These are phyloP conservation scores for Lates japonicus DNA, from an alignment of 2,797 vertebrate genomes.

Conservation along the genomic window DNA sequence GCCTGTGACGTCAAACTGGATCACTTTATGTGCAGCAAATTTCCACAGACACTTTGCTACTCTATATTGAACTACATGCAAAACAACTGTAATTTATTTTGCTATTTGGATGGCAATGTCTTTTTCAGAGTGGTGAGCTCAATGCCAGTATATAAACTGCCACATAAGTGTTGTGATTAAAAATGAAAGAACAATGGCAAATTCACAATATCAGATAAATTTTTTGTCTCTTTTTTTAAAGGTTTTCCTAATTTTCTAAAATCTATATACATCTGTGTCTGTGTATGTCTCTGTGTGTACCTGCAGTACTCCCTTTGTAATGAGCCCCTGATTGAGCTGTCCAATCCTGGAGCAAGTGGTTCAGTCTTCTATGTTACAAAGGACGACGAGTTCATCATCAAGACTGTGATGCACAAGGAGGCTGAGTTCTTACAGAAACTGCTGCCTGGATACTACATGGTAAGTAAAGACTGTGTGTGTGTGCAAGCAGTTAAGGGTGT, in stretches of 20 bases:
- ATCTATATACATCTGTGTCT: background rate
- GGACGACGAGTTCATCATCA: conserved; percentile 99
- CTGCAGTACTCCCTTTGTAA: conserved; percentile 96
- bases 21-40: background rate
- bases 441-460: conserved; percentile 99
- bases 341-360: conserved; percentile 97
- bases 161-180: background rate
- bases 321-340: conserved; percentile 96
- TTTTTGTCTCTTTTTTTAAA: background rate
- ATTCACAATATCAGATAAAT: background rate
- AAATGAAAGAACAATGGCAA: background rate
- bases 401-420: conserved; percentile 99
- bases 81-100: background rate
- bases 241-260: conserved; percentile 1
- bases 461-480: conserved; percentile 39
- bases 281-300: conserved; percentile 1
- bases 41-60: background rate
- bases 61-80: background rate
- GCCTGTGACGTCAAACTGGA: background rate
- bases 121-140: no score
- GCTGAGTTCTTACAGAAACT: conserved; percentile 98
- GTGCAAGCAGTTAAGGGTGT: background rate
- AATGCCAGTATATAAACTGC: no score
- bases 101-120: background rate
- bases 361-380: conserved; percentile 98